Conservation (phyloP, 92 coral and sea anemone genomes). For the Phenganax stokvisi region DNA sequence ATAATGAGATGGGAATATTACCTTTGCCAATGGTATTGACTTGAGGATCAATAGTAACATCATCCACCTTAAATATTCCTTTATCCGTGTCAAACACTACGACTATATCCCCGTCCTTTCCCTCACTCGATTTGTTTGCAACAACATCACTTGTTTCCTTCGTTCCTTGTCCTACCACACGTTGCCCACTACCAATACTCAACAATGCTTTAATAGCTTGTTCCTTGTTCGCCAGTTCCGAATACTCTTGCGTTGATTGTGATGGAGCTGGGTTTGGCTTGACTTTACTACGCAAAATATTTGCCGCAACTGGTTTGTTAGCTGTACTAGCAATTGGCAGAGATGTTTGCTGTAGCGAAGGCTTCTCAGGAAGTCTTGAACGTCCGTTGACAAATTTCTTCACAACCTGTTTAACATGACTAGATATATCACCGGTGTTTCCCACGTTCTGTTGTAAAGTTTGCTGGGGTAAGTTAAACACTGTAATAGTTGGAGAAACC, state of each 20-base stretch:
- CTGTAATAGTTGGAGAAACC: neutral
- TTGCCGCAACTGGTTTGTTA: conserved; percentile 17
- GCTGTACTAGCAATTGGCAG: conserved; percentile 36
- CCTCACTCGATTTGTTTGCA: conserved; percentile 6
- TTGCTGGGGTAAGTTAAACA: neutral
- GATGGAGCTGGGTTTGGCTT: neutral
- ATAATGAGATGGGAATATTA: conserved; percentile 1
- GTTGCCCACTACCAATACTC: conserved; percentile 76
- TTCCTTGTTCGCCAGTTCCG: conserved; percentile 51
- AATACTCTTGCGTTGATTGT: conserved; percentile 54
- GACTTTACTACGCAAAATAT: neutral
- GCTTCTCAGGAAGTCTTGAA: conserved; percentile 46
- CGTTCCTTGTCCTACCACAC: conserved; percentile 29
- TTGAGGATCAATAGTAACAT: conserved; percentile 93
- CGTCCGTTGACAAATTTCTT: conserved; percentile 81
- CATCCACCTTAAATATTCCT: conserved; percentile 93
- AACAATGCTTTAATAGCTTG: conserved; percentile 94
- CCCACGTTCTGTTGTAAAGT: neutral
- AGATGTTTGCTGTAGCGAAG: conserved; percentile 1
- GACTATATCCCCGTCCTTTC: conserved; percentile 51
- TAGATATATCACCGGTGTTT: conserved; percentile 28
- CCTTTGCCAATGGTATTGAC: conserved; percentile 94
- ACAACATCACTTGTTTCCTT: conserved; percentile 36
- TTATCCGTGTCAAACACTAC: conserved; percentile 81
- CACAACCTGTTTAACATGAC: conserved; percentile 82